A percentile compares a stretch with the other conserved stretches of the same genome.
These are phyloP conservation scores for Siniperca undulata DNA, from an alignment of 2,797 vertebrate species.

Conservation along the genomic window DNA sequence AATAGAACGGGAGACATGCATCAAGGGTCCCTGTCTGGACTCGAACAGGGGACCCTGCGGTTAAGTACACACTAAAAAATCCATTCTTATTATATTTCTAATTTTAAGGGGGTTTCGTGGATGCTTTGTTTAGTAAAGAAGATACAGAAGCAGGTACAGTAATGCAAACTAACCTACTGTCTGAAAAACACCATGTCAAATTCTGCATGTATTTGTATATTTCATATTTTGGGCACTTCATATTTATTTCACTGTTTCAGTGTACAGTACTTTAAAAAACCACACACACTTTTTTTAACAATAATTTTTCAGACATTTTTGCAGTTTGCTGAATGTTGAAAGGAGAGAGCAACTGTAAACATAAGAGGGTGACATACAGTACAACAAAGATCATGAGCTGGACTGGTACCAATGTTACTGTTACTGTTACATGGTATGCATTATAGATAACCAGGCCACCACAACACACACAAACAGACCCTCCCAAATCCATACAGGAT, in stretches of 20 bases:
- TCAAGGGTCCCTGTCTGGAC: neutral
- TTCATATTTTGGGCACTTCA: neutral
- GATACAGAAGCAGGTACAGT: neutral
- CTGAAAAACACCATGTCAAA: neutral
- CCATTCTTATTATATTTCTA: neutral
- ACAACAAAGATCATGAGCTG: neutral
- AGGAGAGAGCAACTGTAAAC: neutral
- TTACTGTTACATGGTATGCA: neutral
- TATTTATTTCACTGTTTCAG: neutral
- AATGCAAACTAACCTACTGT: neutral
- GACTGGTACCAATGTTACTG: neutral
- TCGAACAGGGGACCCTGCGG: neutral
- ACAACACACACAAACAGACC: neutral
- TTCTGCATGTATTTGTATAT: neutral
- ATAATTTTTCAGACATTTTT: neutral
- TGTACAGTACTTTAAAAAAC: neutral
- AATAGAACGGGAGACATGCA: neutral
- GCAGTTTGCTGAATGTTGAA: neutral
- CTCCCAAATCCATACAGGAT: neutral
- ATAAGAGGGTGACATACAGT: neutral
- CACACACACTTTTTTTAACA: neutral
- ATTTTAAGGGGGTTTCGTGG: neutral
- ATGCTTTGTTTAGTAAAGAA: neutral
- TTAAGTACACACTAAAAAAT: neutral
- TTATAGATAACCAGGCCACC: neutral